Conservation (phyloP, 1,140 invertebrate genomes). For the Halyomorpha halys region DNA sequence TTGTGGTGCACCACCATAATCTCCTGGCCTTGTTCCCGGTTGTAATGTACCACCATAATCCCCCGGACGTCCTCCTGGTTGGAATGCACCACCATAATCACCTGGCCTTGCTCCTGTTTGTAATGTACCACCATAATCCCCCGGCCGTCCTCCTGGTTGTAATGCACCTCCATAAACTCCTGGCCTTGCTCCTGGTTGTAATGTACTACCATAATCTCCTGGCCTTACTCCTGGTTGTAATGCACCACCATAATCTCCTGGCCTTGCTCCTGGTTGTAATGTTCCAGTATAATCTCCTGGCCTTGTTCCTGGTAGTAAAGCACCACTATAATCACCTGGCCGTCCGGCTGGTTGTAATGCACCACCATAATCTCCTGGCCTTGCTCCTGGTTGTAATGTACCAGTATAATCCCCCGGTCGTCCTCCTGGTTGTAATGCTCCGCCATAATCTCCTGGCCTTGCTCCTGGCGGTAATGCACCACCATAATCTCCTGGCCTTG, state of each 20-base stretch:
- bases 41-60: constrained; percentile 12
- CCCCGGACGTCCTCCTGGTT: constrained; percentile 14
- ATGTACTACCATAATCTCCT: constrained; percentile 20
- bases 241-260: constrained; percentile 25
- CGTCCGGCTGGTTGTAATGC: constrained; percentile 11
- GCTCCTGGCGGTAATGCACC: constrained; percentile 17
- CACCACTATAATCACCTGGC: constrained; percentile 22
- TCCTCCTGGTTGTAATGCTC: constrained; percentile 16
- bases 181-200: background rate
- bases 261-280: constrained; percentile 9
- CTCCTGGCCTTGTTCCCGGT: constrained; percentile 6
- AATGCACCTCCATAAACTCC: constrained; percentile 13
- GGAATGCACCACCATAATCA: constrained; percentile 18
- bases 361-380: constrained; percentile 22
- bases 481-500: constrained; percentile 24
- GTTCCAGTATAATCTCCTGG: constrained; percentile 26
- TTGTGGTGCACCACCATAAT: constrained; percentile 11
- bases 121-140: constrained; percentile 21
- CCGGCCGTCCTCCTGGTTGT: constrained; percentile 25
- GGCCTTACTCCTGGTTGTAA: constrained; percentile 15
- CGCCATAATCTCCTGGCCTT: constrained; percentile 26
- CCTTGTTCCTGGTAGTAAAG: constrained; percentile 23
- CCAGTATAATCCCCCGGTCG: constrained; percentile 19
- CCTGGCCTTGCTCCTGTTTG: constrained; percentile 10
- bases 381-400: constrained; percentile 13